Percentiles rank a stretch among this genome's conserved stretches.
Conservation (phyloP, 2,797 vertebrate species). For the Odontamblyopus lacepedii region DNA sequence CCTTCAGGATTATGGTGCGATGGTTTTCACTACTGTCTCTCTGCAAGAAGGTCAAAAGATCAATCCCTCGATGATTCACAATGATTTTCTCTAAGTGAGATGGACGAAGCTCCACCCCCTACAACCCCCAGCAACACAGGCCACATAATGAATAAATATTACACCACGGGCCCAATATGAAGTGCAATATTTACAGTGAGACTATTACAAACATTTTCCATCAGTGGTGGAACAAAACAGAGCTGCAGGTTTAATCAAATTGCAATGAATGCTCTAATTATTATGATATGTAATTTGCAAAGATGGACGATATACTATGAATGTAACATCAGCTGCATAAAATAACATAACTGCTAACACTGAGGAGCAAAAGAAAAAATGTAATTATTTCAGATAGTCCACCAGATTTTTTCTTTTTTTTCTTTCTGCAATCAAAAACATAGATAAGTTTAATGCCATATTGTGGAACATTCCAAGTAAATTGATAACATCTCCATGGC, state of each 20-base stretch:
- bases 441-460: no score
- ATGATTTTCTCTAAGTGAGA: not conserved
- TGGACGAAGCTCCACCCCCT: not conserved
- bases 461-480: no score
- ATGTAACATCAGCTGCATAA: no score
- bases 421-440: no score
- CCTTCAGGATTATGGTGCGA: not conserved
- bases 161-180: not conserved
- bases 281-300: no score
- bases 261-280: no score
- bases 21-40: not conserved
- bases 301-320: no score
- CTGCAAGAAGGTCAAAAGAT: conserved; percentile 3
- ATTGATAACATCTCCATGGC: no score
- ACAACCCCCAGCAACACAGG: not conserved
- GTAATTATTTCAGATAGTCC: no score
- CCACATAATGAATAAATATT: not conserved
- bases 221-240: not conserved
- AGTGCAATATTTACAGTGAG: not conserved
- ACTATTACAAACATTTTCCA: not conserved
- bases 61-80: conserved; percentile 1
- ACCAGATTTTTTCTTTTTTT: no score
- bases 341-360: no score
- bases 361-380: no score
- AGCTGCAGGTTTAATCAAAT: not conserved